phyloP scores from a whole-genome alignment of 2,113 vertebrate genomes.

The Garra rufa region DNA sequence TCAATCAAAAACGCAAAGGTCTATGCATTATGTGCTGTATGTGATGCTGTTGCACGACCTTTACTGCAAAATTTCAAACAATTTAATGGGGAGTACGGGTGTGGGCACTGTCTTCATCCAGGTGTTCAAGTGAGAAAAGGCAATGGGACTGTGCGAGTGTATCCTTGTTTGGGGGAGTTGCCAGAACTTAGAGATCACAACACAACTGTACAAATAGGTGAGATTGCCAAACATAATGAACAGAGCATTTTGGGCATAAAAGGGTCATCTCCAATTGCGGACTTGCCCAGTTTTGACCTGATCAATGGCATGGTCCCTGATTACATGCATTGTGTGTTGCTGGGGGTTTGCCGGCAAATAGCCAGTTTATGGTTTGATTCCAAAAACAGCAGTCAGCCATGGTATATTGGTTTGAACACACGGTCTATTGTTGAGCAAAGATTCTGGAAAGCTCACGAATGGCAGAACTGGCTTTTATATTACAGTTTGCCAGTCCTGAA shows the following conservation, averaged over 20 bases:
- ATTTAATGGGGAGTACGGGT: slow-evolving; percentile 47
- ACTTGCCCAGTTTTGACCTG: slow-evolving; percentile 49
- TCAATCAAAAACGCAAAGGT: too few relatives aligned
- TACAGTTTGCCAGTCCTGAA: slow-evolving; percentile 50
- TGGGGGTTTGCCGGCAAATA: slow-evolving; percentile 34
- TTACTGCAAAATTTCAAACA: too few relatives aligned
- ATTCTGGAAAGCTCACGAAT: slow-evolving; percentile 53
- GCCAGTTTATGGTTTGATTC: slow-evolving; percentile 47
- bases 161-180: slow-evolving; percentile 35
- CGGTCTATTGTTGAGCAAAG: slow-evolving; percentile 18
- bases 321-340: slow-evolving; percentile 51
- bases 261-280: slow-evolving; percentile 36
- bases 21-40: too few relatives aligned
- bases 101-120: slow-evolving; percentile 44
- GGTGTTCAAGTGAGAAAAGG: slow-evolving; percentile 42
- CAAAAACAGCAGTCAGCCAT: slow-evolving; percentile 32
- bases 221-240: slow-evolving; percentile 9
- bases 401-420: slow-evolving; percentile 46
- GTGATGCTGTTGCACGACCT: too few relatives aligned
- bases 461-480: slow-evolving; percentile 51
- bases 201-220: slow-evolving; percentile 45
- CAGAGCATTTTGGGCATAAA: slow-evolving; percentile 39
- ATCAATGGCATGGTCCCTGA: slow-evolving; percentile 50
- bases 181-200: slow-evolving; percentile 41
- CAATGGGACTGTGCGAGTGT: too few relatives aligned